Base-by-base conservation (phyloP, 1,140 invertebrate species). In the Aphelinus certus region DNA sequence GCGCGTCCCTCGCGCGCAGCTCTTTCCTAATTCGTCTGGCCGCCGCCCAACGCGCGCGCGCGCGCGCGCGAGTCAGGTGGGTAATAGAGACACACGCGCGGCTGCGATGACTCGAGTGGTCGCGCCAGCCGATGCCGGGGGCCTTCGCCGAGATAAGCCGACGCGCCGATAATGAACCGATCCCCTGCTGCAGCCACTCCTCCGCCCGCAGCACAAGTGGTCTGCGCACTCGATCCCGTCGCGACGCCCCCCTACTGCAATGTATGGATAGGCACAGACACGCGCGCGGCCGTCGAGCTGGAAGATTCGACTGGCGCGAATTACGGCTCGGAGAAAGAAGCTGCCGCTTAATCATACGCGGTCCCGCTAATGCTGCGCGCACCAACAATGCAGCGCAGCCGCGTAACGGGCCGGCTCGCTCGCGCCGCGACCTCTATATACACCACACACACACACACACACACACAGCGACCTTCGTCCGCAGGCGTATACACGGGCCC, bases 11-110 rank as follows among this genome's bases (percentile, higher is more conserved):
- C 26, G 26, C 26, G 26, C 26, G n/a, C n/a, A n/a, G n/a, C n/a
- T n/a, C 26, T 65, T 53, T 65, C 49, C 63, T 65, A 53, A 49
- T 65, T 49, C 63, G 3, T 65, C 49, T 6, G 57, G 9, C n/a
- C 3, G 63, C 26, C 26, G 26, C 26, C 26, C 26, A 26, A 26
- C 26, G 26, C 26, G 26, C 26, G 26, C 26, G 26, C 26, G 26
- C 26, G 26, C 26, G 26, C 26, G 26, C 26, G 26, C 49, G 51
- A 47, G 63, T 65, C 48, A 53, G 49, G 49, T 53, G 26, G 26
- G 49, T 65, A 65, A 65, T 65, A 65, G 49, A 63, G 26, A 26
- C 45, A 26, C 45, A 4, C 45, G 46, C 3, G 3, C 7, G 48
- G 7, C 3, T 6, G 43, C 4, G 42, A n/a, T 26, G 56, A 9